Evolutionary conservation across 2,797 vertebrate genomes (phyloP), one percentile per base, ranked within the genome.

Genomic region (Propithecus deckenii): DNA sequence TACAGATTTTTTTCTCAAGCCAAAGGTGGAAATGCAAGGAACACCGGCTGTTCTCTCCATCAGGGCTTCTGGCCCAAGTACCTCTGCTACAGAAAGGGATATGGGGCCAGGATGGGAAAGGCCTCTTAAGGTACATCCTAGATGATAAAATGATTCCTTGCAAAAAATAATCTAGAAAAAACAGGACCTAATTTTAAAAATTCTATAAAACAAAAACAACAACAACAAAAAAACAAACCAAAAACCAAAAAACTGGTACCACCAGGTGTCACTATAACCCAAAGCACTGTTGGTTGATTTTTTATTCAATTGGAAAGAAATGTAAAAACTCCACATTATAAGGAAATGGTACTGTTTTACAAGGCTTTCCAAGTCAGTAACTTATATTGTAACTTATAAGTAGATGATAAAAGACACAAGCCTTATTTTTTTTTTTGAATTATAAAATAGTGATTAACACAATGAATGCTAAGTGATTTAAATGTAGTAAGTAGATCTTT

Each of bases 221-320:
- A 69, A 72, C 57, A 18, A 55, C 2, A n/a, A 63, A 15, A 63
- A 63, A 30, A 32, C 28, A 32, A 32, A 4, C n/a, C 8, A 10
- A 69, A 69, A 22, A 8, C 65, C 17, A 32, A 38, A 38, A 38
- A 38, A 20, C n/a, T 86, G 80, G 25, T 61, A 84, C 98, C 98
- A 98, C 96, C 95, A 98, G 98, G 93, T 98, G 98, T 98, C 98
- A 98, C 97, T 91, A 91, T 85, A 98, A 88, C 84, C 91, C 65
- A 97, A 89, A 94, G 7, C 95, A 98, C n/a, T 15, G 28, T 3
- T 38, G 32, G 43, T 32, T 63, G 2, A 85, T 69, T 52, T 23
- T 50, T 76, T 83, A 35, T n/a, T 89, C 22, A 23, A n/a, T 28
- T 38, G 43, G 55, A 30, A 86, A 61, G 50, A 76, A 90, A 83